These are phyloP conservation scores for Lasiurus cinereus DNA, from an alignment of 2,113 vertebrate species.

Conservation along the genomic window DNA sequence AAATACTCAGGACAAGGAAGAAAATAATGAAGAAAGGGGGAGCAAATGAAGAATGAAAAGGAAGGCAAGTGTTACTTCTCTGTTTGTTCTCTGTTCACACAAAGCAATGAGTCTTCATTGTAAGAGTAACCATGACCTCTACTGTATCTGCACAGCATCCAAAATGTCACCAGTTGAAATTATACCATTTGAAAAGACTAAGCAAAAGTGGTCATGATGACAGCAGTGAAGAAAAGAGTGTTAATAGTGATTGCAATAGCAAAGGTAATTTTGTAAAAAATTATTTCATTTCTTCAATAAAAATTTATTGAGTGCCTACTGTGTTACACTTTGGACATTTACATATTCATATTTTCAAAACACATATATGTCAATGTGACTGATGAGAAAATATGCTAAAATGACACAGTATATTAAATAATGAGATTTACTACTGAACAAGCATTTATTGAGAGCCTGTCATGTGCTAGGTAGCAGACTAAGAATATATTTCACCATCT, in stretches of 20 bases:
- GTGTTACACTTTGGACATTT: background rate
- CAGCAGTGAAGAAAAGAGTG: background rate
- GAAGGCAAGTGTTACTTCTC: background rate
- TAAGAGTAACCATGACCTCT: background rate
- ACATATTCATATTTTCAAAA: background rate
- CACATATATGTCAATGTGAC: background rate
- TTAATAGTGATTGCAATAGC: background rate
- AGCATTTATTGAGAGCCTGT: background rate
- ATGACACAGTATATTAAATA: conserved; percentile 3
- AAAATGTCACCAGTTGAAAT: background rate
- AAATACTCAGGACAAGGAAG: background rate
- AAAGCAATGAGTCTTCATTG: background rate
- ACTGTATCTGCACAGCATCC: background rate
- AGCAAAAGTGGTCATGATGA: background rate
- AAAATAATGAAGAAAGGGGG: background rate
- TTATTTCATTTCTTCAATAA: conserved; percentile 21
- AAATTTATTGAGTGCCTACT: background rate
- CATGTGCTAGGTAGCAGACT: background rate
- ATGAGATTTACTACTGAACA: background rate
- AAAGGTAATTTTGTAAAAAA: background rate
- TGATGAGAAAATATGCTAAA: background rate
- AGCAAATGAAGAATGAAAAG: background rate
- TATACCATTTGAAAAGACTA: background rate
- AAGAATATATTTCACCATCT: background rate
- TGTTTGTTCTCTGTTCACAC: background rate